These are phyloP conservation scores for Acanthaster planci DNA, from an alignment of 35 echinoderm and acorn worm genomes.

Conservation along the genomic window DNA sequence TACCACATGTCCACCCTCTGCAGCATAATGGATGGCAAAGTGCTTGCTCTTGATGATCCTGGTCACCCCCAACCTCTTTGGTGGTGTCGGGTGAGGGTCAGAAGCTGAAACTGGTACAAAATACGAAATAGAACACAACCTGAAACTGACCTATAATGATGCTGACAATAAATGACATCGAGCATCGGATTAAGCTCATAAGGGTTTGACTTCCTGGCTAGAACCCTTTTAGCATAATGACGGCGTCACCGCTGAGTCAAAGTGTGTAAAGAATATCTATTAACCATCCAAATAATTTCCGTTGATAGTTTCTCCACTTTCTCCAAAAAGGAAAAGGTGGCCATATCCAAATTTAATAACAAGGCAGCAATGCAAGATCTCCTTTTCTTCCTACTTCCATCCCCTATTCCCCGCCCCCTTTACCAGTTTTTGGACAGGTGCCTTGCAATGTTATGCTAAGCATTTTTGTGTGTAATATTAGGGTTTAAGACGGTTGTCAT, in stretches of 20 bases:
- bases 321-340: background rate
- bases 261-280: too few relatives aligned
- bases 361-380: background rate
- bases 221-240: too few relatives aligned
- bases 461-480: background rate
- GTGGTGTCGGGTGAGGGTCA: background rate
- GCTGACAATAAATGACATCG: too few relatives aligned
- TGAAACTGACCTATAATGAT: too few relatives aligned
- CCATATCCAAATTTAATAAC: background rate
- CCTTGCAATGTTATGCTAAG: background rate
- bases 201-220: too few relatives aligned
- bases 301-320: too few relatives aligned
- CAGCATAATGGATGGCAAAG: conserved; percentile 79
- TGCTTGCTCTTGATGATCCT: background rate
- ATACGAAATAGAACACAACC: too few relatives aligned
- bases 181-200: too few relatives aligned
- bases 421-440: background rate
- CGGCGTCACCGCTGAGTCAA: too few relatives aligned
- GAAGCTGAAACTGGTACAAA: background rate
- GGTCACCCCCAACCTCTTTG: background rate
- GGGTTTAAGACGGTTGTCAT: background rate
- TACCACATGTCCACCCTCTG: conserved; percentile 79
- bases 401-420: too few relatives aligned
- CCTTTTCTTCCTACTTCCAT: background rate
- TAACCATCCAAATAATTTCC: too few relatives aligned